Conservation (phyloP, 2,797 vertebrate genomes). For the Limnodromus scolopaceus region DNA sequence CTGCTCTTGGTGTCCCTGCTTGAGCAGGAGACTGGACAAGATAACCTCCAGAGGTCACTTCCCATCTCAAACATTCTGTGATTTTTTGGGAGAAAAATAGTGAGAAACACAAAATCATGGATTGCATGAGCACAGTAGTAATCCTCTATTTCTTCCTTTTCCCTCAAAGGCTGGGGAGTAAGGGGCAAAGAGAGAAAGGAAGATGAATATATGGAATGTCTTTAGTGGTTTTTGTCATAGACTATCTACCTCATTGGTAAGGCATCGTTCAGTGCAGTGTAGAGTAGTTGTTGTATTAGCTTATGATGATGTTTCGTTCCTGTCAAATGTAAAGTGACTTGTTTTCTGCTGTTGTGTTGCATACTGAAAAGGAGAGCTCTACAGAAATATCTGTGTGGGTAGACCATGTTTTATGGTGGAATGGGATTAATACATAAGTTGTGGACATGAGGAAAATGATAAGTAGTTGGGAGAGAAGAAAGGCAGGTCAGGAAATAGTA, state of each 20-base stretch:
- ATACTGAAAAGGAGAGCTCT: neutral
- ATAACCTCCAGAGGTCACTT: neutral
- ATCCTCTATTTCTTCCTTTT: neutral
- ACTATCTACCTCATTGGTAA: neutral
- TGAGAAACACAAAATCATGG: neutral
- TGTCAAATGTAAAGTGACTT: neutral
- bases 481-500: neutral
- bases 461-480: neutral
- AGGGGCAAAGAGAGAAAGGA: neutral
- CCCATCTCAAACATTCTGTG: neutral
- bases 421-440: neutral
- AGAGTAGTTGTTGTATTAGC: neutral
- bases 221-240: neutral
- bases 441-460: neutral
- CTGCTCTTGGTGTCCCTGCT: neutral
- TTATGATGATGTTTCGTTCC: neutral
- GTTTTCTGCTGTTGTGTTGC: neutral
- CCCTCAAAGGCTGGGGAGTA: fast-evolving
- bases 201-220: neutral
- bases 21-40: neutral
- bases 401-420: neutral
- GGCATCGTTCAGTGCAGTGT: neutral
- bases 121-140: neutral
- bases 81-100: neutral
- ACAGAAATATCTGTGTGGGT: neutral